Base-by-base conservation (phyloP, 2,113 vertebrate genomes). In the Miniopterus natalensis region DNA sequence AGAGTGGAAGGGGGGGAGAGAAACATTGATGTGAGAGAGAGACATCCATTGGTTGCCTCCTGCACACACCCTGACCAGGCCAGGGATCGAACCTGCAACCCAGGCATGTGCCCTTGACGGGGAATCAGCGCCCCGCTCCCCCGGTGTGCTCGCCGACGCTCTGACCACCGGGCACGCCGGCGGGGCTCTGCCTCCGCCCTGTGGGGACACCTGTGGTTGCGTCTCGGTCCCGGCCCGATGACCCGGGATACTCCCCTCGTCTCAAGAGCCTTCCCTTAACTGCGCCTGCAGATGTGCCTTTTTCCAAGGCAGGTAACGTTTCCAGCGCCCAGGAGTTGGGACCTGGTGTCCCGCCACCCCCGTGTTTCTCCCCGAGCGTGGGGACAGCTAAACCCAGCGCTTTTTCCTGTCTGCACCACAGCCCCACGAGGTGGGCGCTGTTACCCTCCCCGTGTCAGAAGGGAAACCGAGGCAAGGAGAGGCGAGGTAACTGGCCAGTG, bases 381-480 rank as follows among this genome's bases (percentile, higher is more conserved):
- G n/a, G 57, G 15, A 31, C 3, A 12, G 31, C 53, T 12, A 14
- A 49, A 0, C 9, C 31, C 3, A 3, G 31, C 21, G 6, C 13
- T 10, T 36, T 36, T 36, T 36, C 2, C 11, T 3, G 31, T n/a
- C 59, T 68, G 63, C 2, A 1, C 1, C 0, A 0, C 31, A 0
- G 6, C 27, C 59, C 23, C 0, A 0, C 2, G 13, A 68, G 15
- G 4, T 14, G 2, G 63, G 42, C 1, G 1, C 23, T 0, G 10
- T 25, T 25, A 3, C 7, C 18, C 29, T 63, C n/a, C 57, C 20
- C 21, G 2, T 10, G 49, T 31, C 59, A 31, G 59, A 6, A 42
- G 90, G 81, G 86, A 71, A 23, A 31, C 6, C 0, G 6, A n/a
- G 5, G 47, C 15, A 3, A 2, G 8, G 25, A 14, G 27, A 1